These are phyloP conservation scores for Drosophila anomalipes DNA, from an alignment of 2,888 invertebrate species.

Conservation along the genomic window DNA sequence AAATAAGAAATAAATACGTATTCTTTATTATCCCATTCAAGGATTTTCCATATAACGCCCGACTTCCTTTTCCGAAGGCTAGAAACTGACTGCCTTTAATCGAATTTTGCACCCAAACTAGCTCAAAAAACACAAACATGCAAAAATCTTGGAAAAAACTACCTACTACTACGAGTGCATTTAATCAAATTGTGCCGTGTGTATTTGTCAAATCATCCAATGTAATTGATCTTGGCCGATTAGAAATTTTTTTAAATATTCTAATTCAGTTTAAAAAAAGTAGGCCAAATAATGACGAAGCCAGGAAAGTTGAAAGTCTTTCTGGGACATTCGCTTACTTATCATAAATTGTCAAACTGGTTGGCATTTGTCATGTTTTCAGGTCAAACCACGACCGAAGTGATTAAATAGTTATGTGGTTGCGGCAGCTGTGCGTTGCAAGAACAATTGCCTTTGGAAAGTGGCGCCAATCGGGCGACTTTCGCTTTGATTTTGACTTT, in stretches of 20 bases:
- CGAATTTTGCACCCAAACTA: too few relatives aligned
- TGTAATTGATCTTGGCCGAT: background rate
- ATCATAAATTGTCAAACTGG: background rate
- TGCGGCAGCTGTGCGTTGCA: background rate
- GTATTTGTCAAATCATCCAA: background rate
- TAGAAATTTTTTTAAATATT: background rate
- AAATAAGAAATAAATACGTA: too few relatives aligned
- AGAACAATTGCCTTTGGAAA: conserved; percentile 2
- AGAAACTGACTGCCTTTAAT: too few relatives aligned
- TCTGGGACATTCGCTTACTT: background rate
- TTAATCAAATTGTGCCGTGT: too few relatives aligned
- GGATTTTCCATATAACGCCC: too few relatives aligned
- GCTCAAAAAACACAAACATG: too few relatives aligned
- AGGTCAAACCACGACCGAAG: background rate
- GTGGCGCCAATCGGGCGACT: conserved; percentile 33
- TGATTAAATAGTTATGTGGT: conserved; percentile 1
- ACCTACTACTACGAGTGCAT: too few relatives aligned
- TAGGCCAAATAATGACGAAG: background rate
- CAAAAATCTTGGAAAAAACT: too few relatives aligned
- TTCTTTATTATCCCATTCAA: too few relatives aligned
- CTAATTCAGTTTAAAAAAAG: background rate
- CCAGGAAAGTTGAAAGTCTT: background rate
- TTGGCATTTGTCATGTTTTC: background rate
- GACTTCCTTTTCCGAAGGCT: too few relatives aligned
- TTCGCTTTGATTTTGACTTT: conserved; percentile 28